Evolutionary conservation across 2,797 vertebrate genomes (phyloP), one percentile per base, ranked within the genome.

Genomic region (Anguilla marmorata): DNA sequence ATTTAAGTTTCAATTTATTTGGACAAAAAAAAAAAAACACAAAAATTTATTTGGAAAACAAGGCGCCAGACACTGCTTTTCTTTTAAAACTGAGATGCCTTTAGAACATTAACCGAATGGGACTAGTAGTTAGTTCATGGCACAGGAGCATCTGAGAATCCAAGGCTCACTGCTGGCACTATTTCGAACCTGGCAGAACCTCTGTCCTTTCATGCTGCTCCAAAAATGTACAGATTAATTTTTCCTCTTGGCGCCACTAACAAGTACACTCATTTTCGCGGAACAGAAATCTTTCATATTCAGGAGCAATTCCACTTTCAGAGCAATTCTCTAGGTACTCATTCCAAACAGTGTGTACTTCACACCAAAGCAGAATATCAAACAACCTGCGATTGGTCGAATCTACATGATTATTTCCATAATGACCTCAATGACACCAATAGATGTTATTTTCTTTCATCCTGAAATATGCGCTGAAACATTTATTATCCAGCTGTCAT

Each of bases 201-300:
- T 48, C 7, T 50, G 21, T 19, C 79, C 41, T 82, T 82, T 21
- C 4, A 48, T 82, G 79, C 45, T 24, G 24, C 41, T 82, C 79
- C 79, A 82, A 30, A 48, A 1, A 30, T 9, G 7, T 7, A 50
- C 76, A 80, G 14, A 80, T 21, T 80, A 19, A 45, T 21, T 80
- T 21, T 19, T 82, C 45, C 50, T 82, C 79, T 82, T 50, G 45
- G 79, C 45, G 6, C 79, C 79, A 21, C 8, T 1, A 33, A 80
- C 37, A 41, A 48, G 24, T 11, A 3, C 24, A 24, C 3, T 82
- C 24, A 21, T 4, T n/a, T 0, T 82, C 9, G 24, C 3, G 19
- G 50, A 80, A 48, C 33, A 80, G 19, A 80, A 80, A 82, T 82
- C 41, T 82, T 82, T 50, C 21, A 50, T 82, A 50, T 48, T 82